Base-by-base conservation (phyloP, 1,140 invertebrate genomes). In the Hestina assimilis region DNA sequence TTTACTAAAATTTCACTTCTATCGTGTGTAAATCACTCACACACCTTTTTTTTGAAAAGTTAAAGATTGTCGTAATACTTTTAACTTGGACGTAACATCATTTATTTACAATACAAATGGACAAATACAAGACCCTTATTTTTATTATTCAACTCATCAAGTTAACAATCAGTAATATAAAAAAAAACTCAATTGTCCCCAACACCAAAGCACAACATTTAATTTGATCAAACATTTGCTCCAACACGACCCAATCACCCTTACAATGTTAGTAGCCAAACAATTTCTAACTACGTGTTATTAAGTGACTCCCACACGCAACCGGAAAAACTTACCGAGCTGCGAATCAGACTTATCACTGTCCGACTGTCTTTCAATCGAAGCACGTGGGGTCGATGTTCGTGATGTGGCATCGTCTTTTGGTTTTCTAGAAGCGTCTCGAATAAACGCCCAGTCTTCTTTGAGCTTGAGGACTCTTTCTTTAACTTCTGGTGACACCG, bases 401-500 rank as follows among this genome's bases (percentile, higher is more conserved):
- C 54, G 54, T 42, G 14, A 20, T 43, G 48, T 35, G 21, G n/a
- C 26, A 12, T 38, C 50, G n/a, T 38, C 15, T 29, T 59, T 43
- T 12, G 53, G 48, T 42, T 21, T 59, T 38, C 43, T 53, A 35
- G 42, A 42, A 31, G 41, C 42, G 29, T 51, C 58, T 42, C 66
- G 48, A 51, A 55, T 63, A 52, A 51, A 70, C 6, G 55, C 87
- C 92, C 92, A 93, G 69, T 92, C 91, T 48, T 91, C 90, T 20
- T 90, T 86, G 31, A 94, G 69, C 61, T 91, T 90, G 41, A 90
- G 75, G 64, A 92, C 92, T 63, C 91, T 89, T 82, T 92, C 92
- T 59, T 91, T 89, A 59, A 93, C 69, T 70, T 92, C 91, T 0
- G 87, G 65, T 14, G 91, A 90, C 23, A 93, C 89, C 1, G 87